Percentiles rank a stretch among this genome's conserved stretches.
These are phyloP conservation scores for Phymanthus crucifer DNA, from an alignment of 92 coral and sea anemone genomes.

Conservation along the genomic window DNA sequence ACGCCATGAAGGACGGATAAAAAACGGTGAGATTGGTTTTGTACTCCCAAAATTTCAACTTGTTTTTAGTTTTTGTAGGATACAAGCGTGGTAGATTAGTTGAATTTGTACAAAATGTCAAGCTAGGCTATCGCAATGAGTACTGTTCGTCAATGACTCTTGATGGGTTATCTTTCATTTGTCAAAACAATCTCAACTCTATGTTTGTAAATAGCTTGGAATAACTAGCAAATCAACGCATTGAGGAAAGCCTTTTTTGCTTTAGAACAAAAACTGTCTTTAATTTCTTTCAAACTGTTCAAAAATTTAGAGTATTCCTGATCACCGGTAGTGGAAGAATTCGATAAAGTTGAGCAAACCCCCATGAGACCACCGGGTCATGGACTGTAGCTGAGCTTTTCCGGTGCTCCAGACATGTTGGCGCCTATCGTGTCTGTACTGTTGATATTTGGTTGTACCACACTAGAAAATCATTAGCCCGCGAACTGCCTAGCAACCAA, in stretches of 20 bases:
- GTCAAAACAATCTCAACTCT: background rate
- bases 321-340: conserved; percentile 32
- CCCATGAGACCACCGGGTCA: conserved; percentile 26
- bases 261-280: background rate
- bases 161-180: background rate
- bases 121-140: background rate
- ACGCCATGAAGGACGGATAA: too few species aligned
- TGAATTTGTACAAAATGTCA: background rate
- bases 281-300: conserved; percentile 7
- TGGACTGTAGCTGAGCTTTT: conserved; percentile 26
- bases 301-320: conserved; percentile 3
- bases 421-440: conserved; percentile 39
- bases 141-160: background rate
- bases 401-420: conserved; percentile 59
- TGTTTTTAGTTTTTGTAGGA: background rate
- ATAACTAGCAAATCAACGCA: background rate
- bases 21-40: too few species aligned
- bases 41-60: too few species aligned
- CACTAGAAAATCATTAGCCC: background rate
- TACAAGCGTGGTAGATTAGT: background rate
- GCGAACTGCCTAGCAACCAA: background rate
- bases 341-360: background rate
- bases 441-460: background rate
- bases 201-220: background rate
- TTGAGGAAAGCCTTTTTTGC: background rate